Percentiles rank a stretch among this genome's conserved stretches.
phyloP scores from a whole-genome alignment of 2,113 vertebrate species.

The Romanogobio albipinnatus region DNA sequence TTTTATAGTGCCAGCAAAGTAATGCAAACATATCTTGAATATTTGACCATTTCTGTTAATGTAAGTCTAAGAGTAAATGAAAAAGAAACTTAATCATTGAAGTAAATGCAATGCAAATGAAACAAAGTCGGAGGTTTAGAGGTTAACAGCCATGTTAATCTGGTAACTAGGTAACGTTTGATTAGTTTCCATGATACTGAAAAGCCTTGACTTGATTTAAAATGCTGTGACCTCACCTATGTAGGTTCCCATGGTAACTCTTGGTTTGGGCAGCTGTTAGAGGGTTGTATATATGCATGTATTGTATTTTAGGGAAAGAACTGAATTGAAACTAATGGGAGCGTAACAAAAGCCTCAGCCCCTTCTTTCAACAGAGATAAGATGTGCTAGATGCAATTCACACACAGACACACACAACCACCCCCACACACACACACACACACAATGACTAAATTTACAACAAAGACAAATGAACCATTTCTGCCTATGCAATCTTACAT shows the following conservation, averaged over 20 bases:
- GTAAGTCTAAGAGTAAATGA: background rate
- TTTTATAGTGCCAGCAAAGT: background rate
- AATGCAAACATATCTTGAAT: background rate
- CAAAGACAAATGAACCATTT: slow-evolving; percentile 15
- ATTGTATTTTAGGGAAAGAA: slow-evolving; percentile 1
- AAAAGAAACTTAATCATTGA: background rate
- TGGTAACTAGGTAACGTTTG: slow-evolving; percentile 44
- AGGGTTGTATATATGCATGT: slow-evolving; percentile 17
- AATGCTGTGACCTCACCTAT: slow-evolving; percentile 16
- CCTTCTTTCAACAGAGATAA: slow-evolving; percentile 48
- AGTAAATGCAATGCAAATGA: slow-evolving; percentile 10
- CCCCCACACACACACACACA: background rate
- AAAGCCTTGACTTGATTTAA: slow-evolving; percentile 28
- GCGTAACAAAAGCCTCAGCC: slow-evolving; percentile 21
- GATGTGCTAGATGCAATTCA: slow-evolving; percentile 27
- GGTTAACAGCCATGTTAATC: slow-evolving; percentile 9
- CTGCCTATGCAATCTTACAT: background rate
- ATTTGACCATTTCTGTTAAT: background rate
- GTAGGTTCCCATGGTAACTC: background rate
- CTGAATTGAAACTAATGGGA: slow-evolving; percentile 8
- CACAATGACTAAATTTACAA: background rate
- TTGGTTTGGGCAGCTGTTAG: slow-evolving; percentile 23
- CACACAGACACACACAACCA: background rate
- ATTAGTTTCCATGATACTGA: slow-evolving; percentile 39
- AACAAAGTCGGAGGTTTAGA: background rate